Conservation (phyloP, 2,888 invertebrate species). For the Rapana venosa region DNA sequence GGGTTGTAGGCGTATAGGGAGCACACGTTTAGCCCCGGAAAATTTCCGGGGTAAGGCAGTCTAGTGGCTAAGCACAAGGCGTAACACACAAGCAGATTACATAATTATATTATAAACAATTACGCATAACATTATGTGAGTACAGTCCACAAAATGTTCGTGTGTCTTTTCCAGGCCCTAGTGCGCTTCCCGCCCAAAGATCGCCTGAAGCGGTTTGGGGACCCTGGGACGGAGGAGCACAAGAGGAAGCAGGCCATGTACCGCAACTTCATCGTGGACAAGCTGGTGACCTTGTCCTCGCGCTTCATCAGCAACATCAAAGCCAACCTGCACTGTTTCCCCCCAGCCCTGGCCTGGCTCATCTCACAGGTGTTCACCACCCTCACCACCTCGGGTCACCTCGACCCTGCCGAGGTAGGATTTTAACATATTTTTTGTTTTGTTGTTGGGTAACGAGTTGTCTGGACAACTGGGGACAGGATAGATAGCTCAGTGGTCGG, state of each 20-base stretch:
- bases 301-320: conserved; percentile 90
- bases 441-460: no score
- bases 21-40: no score
- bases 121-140: no score
- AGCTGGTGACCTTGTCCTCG: conserved; percentile 88
- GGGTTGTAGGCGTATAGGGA: no score
- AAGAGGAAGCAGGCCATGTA: conserved; percentile 87
- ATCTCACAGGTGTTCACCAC: conserved; percentile 84
- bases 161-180: conserved; percentile 63
- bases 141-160: background rate
- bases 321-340: conserved; percentile 93
- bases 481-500: no score
- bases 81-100: no score
- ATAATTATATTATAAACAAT: no score
- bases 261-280: conserved; percentile 86
- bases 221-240: conserved; percentile 86
- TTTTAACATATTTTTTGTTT: background rate
- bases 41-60: no score
- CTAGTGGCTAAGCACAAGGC: no score
- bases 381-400: conserved; percentile 48
- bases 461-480: no score
- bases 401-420: conserved; percentile 33
- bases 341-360: conserved; percentile 91
- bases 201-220: conserved; percentile 86
- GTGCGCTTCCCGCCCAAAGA: conserved; percentile 84